Evolutionary conservation across 2,113 vertebrate genomes (phyloP).

Genomic region (Dicentrarchus labrax): DNA sequence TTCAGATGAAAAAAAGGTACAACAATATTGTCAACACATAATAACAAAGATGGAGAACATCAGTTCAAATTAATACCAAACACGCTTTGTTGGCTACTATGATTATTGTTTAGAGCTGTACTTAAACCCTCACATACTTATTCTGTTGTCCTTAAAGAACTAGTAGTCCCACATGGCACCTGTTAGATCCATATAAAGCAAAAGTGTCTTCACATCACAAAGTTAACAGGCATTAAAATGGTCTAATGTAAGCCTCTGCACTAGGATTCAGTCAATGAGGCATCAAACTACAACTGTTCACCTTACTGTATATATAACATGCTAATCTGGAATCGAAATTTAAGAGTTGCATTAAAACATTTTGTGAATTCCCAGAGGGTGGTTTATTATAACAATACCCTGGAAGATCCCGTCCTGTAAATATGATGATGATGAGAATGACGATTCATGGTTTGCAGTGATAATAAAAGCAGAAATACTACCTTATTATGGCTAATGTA

Average conservation of each 20-base stretch:
- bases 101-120: not conserved
- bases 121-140: not conserved
- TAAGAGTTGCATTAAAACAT: not conserved
- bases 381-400: not conserved
- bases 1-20: slow-evolving; percentile 32
- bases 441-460: not conserved
- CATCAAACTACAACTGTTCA: not conserved
- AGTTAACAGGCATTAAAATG: too few relatives aligned
- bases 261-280: not conserved
- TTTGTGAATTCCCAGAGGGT: not conserved
- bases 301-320: not conserved
- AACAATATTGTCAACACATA: not conserved
- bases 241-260: too few relatives aligned
- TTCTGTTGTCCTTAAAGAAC: not conserved
- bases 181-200: too few relatives aligned
- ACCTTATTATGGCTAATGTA: not conserved
- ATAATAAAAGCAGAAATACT: not conserved
- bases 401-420: not conserved
- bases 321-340: too few relatives aligned
- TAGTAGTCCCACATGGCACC: too few relatives aligned
- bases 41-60: not conserved
- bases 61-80: not conserved
- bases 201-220: too few relatives aligned
- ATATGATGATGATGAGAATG: not conserved
- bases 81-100: too few relatives aligned